These are phyloP conservation scores for Vimba vimba DNA, from an alignment of 2,113 vertebrate genomes.

Conservation along the genomic window DNA sequence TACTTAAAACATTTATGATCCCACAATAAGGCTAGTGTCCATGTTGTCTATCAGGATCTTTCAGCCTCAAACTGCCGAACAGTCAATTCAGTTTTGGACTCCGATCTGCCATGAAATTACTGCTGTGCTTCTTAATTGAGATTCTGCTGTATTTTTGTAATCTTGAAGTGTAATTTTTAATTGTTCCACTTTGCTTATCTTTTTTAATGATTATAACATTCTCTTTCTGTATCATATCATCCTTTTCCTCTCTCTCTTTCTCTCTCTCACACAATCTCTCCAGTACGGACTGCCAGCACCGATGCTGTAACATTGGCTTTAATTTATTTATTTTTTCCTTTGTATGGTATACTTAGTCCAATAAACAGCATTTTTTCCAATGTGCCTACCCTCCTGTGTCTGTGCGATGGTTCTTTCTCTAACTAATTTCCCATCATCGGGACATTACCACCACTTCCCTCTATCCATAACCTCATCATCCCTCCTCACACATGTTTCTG, in stretches of 20 bases:
- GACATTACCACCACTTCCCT: conserved; percentile 27
- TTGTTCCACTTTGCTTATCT: conserved; percentile 71
- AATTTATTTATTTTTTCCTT: conserved; percentile 68
- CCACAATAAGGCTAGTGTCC: conserved; percentile 51
- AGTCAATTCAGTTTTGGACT: conserved; percentile 68
- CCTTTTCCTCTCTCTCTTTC: conserved; percentile 28
- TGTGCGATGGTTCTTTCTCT: conserved; percentile 78
- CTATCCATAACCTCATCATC: conserved; percentile 1
- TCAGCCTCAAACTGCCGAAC: conserved; percentile 69
- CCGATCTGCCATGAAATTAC: conserved; percentile 67
- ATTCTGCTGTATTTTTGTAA: conserved; percentile 85
- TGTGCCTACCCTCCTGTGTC: conserved; percentile 79
- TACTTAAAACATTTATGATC: neutral
- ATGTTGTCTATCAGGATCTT: conserved; percentile 83
- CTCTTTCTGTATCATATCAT: conserved; percentile 47
- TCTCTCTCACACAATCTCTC: conserved; percentile 36
- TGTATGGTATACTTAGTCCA: conserved; percentile 87
- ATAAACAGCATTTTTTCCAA: conserved; percentile 90
- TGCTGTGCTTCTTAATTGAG: conserved; percentile 80
- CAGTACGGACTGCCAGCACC: conserved; percentile 77
- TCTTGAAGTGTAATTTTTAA: conserved; percentile 83
- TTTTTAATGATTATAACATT: conserved; percentile 49
- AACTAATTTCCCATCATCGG: conserved; percentile 64
- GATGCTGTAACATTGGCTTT: conserved; percentile 83
- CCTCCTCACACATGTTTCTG: conserved; percentile 24